phyloP scores from a whole-genome alignment of 2,888 invertebrate genomes.

The Parascotia fuliginaria region DNA sequence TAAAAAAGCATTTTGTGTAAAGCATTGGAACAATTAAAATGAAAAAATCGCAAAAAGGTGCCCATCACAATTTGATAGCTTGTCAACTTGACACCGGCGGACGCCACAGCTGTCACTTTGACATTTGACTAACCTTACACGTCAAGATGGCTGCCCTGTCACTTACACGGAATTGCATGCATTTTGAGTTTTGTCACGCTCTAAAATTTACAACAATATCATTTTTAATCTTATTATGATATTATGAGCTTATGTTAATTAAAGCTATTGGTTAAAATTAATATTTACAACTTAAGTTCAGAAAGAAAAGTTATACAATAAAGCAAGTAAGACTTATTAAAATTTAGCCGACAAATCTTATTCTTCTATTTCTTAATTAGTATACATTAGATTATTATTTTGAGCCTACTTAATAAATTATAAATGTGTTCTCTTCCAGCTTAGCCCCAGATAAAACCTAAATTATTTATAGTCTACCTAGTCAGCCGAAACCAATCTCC shows the following conservation, averaged over 20 bases:
- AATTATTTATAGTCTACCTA: too few species aligned
- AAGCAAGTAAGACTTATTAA: too few species aligned
- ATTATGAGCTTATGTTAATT: constrained; percentile 17
- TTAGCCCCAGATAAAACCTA: too few species aligned
- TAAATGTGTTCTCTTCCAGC: too few species aligned
- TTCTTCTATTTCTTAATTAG: too few species aligned
- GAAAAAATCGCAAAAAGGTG: constrained; percentile 36
- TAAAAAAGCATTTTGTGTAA: constrained; percentile 28
- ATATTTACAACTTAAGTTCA: constrained; percentile 32
- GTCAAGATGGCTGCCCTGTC: constrained; percentile 75
- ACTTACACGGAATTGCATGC: constrained; percentile 78
- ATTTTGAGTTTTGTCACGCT: constrained; percentile 81
- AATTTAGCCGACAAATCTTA: too few species aligned
- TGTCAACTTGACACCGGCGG: constrained; percentile 40
- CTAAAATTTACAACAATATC: constrained; percentile 72
- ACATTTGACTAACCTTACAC: constrained; percentile 77
- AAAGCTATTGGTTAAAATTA: constrained; percentile 16
- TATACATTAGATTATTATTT: too few species aligned
- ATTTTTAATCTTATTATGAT: constrained; percentile 27
- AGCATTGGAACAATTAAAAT: constrained; percentile 28
- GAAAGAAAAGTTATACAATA: constrained; percentile 13
- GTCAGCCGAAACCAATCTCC: too few species aligned
- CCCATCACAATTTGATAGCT: constrained; percentile 41
- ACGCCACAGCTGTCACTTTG: constrained; percentile 58
- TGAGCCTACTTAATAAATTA: too few species aligned